Evolutionary conservation across 2,888 invertebrate species (phyloP).

Genomic region (Pelosia muscerda): DNA sequence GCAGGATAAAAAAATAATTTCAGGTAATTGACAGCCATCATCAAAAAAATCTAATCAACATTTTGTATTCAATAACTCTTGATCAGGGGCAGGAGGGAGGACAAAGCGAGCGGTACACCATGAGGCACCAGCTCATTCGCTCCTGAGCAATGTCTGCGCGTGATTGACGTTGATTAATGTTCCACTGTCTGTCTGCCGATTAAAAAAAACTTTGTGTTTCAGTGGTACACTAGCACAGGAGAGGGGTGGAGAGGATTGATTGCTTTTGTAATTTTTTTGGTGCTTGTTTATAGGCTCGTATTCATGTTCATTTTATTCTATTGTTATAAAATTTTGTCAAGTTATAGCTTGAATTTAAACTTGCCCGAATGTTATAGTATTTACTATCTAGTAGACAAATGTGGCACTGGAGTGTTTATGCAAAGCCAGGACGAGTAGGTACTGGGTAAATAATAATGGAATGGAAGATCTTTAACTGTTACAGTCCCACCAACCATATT

Average conservation of each 20-base stretch:
- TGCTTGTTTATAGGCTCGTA: too few relatives aligned
- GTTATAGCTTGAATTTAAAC: too few relatives aligned
- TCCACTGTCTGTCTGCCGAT: slow-evolving; percentile 76
- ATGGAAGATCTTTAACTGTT: too few relatives aligned
- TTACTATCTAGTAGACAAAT: too few relatives aligned
- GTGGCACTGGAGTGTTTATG: too few relatives aligned
- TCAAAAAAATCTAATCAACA: slow-evolving; percentile 34
- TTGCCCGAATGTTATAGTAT: too few relatives aligned
- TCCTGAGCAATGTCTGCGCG: slow-evolving; percentile 64
- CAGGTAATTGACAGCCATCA: not conserved
- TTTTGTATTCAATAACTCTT: slow-evolving; percentile 32
- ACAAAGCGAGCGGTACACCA: slow-evolving; percentile 53
- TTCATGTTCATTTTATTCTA: too few relatives aligned
- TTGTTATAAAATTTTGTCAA: too few relatives aligned
- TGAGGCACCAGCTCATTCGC: slow-evolving; percentile 48
- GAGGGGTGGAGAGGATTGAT: slow-evolving; percentile 51
- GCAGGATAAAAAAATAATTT: too few relatives aligned
- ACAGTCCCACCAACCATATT: too few relatives aligned
- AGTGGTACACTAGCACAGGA: slow-evolving; percentile 62
- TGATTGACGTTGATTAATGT: slow-evolving; percentile 86
- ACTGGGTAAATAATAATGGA: too few relatives aligned
- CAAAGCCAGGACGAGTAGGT: too few relatives aligned
- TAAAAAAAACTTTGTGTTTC: slow-evolving; percentile 85
- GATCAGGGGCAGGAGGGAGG: slow-evolving; percentile 28
- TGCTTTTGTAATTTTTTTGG: not conserved